Base-by-base conservation (phyloP, 2,888 invertebrate genomes). In the Thumatha senex region DNA sequence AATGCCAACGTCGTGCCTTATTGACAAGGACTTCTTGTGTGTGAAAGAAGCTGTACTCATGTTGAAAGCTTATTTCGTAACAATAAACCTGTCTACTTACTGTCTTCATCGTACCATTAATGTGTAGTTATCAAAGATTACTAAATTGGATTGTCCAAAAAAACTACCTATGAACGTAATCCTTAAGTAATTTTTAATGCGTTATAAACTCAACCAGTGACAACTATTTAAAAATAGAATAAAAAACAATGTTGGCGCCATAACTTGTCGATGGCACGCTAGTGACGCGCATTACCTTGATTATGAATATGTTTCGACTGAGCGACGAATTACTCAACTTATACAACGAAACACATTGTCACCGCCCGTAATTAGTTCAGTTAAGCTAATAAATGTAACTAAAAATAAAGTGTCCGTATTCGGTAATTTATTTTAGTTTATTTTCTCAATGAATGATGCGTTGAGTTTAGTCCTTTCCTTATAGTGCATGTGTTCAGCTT, bases 361-460 rank as follows among this genome's bases (percentile, higher is more conserved):
- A 82, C 75, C 73, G 70, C 56, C 51, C 56, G 64, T 81, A 81
- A 82, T 82, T 81, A 78, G 72, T 67, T 62, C 63, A 56, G 62
- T 70, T 72, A 70, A 70, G 66, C 69, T 63, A 65, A 67, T 67
- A 68, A 67, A 67, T 52, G 61, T 54, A 18, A 59, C 63, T 56
- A 61, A 59, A 67, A 53, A 65, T 68, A 65, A 61, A 56, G 47
- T 40, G 48, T 46, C 46, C 45, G 51, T 49, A 48, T 46, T 53
- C 31, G 39, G 40, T 51, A 15, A 48, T 39, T 46, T 49, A 40
- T 50, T 47, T 56, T 42, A 34, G 52, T 48, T 51, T 46, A 41
- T 51, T 51, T 54, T 62, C 48, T 50, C 51, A 51, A 38, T 54
- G 52, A 31, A 36, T 46, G 43, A 47, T 15, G 48, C 54, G 52